Base-by-base conservation (phyloP, 1,140 invertebrate genomes). In the Caligus rogercresseyi region DNA sequence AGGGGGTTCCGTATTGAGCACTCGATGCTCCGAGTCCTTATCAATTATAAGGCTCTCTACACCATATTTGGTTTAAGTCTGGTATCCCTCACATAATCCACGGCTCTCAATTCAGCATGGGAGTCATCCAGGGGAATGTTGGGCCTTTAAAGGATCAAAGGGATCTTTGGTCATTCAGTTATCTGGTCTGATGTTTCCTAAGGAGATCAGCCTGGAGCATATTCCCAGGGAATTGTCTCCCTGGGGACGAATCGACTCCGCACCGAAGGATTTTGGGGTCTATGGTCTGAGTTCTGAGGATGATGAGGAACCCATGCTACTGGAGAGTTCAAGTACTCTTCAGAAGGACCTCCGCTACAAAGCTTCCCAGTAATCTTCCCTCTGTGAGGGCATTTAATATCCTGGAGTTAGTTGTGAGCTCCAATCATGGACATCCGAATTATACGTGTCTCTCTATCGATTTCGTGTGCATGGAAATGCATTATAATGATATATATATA, bases 381-480 rank as follows among this genome's bases (percentile, higher is more conserved):
- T 43, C 31, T 43, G 7, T 43, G 7, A 7, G n/a, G n/a, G 7
- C 31, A 11, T 43, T 11, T 43, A 75, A 75, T 75, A 72, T 74
- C 52, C 78, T 98, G 14, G 93, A 98, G 73, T 73, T 99, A 20
- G 78, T 83, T 67, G 85, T 98, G 55, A 80, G 85, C 67, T 88
- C 83, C 65, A 99, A 99, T 78, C 87, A 97, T 73, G 95, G 95
- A 11, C 87, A 94, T 73, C 78, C 84, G 7, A 83, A 89, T 11
- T 97, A 93, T 72, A 98, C 95, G 0, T 98, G 95, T 73, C 75
- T 99, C 75, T 99, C 1, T 98, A 99, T 71, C 79, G 95, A 69
- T 95, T 99, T 74, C 78, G 95, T 66, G 90, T 98, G 25, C 95
- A 99, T 75, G 95, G 95, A 20, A 43, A n/a, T n/a, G n/a, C n/a